Evolutionary conservation across 2,113 vertebrate genomes (phyloP), one percentile per base, ranked within the genome.

Genomic region (Pyxicephalus adspersus): DNA sequence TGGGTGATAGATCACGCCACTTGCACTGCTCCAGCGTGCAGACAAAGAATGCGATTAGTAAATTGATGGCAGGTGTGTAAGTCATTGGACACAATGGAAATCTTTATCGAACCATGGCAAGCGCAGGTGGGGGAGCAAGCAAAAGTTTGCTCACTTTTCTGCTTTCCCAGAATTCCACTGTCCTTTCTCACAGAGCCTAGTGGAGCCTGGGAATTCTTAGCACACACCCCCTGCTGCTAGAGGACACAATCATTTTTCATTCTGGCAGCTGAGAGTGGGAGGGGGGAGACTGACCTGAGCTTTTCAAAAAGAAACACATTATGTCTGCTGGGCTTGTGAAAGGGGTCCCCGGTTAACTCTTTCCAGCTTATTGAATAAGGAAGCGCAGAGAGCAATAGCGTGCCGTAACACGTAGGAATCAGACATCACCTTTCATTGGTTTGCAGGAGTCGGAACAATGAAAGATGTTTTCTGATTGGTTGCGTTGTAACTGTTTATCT

Each of bases 241-340:
- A 73, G 66, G 64, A 70, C 75, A 83, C 70, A 65, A 75, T 85
- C 84, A 85, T 75, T 78, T 64, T 38, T 72, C 76, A 50, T 64
- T 76, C 76, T 71, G 76, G 77, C 83, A 84, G 80, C 74, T 16
- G 38, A 81, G 65, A 34, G 29, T 23, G 25, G 15, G 11, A 31
- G 55, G 72, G 70, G 38, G 17, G 60, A 22, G 18, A 20, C 31
- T 15, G 34, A 67, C n/a, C 31, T 26, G 60, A 38, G 45, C 51
- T 58, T 57, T 80, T 81, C 76, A 82, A 58, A 81, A 72, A 79
- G 17, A 54, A 73, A 67, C 80, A 67, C 80, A 84, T 80, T 78
- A 73, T 18, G 45, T 73, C 80, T 77, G 45, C 68, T 80, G 64
- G 66, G 64, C 75, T 72, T 51, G 67, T 72, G 67, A 76, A 84